Percentiles rank a stretch among this genome's conserved stretches.
Evolutionary conservation across 2,797 vertebrate genomes (phyloP).

Genomic region (Sebastes kiyomatsui): DNA sequence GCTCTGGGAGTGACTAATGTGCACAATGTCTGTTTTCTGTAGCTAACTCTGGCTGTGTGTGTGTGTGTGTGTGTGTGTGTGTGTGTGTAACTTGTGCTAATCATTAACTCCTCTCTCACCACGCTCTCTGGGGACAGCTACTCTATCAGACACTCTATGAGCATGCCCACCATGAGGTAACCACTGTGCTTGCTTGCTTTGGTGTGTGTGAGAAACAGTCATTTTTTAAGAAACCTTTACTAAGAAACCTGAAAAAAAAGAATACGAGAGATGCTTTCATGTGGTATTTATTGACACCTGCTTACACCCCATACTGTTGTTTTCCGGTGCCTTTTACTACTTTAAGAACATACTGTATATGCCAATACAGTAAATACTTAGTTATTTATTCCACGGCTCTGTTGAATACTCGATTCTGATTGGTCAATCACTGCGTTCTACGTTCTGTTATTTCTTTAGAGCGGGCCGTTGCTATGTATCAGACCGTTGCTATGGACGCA

Average conservation of each 20-base stretch:
- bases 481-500: no score
- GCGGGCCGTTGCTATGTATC: no score
- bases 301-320: background rate
- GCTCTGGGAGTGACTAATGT: background rate
- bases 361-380: background rate
- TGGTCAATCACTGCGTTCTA: no score
- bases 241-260: background rate
- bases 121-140: slow-evolving; percentile 89
- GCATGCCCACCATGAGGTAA: slow-evolving; percentile 99
- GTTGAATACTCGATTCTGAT: no score
- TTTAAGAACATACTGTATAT: background rate
- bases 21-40: background rate
- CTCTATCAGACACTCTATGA: slow-evolving; percentile 95
- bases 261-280: background rate
- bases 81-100: slow-evolving; percentile 61
- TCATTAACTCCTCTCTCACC: slow-evolving; percentile 76
- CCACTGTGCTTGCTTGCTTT: background rate
- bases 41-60: background rate
- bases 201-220: background rate
- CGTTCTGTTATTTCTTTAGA: no score
- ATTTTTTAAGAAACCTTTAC: no score
- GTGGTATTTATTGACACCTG: background rate
- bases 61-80: slow-evolving; percentile 2
- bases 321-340: background rate
- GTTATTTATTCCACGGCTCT: background rate